Percentiles rank a stretch among this genome's conserved stretches.
These are phyloP conservation scores for Acromyrmex echinatior DNA, from an alignment of 1,140 invertebrate genomes.

Conservation along the genomic window DNA sequence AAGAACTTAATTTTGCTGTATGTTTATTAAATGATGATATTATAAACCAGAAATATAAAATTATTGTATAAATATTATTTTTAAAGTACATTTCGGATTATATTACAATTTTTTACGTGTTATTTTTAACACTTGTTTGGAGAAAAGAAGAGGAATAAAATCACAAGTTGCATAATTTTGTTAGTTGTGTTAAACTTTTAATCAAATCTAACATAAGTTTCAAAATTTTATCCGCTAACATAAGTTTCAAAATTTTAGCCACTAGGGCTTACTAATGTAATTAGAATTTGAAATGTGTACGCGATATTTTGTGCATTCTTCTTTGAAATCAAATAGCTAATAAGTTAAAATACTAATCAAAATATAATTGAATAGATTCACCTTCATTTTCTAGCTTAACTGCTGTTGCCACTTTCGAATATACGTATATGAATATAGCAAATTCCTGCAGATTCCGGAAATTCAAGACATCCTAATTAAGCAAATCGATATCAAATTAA, in stretches of 20 bases:
- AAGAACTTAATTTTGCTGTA: neutral
- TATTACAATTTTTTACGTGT: neutral
- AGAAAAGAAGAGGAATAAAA: conserved; percentile 3
- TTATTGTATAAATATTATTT: neutral
- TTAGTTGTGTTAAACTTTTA: conserved; percentile 16
- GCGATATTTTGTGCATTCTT: neutral
- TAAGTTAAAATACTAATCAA: neutral
- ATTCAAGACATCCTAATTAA: conserved; percentile 56
- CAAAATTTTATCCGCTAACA: neutral
- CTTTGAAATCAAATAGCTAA: too few species aligned
- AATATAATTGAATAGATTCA: neutral
- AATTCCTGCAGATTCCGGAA: conserved; percentile 54
- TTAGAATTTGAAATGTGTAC: neutral
- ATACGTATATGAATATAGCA: conserved; percentile 21
- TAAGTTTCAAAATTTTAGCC: neutral
- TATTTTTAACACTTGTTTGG: too few species aligned
- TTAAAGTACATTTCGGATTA: too few species aligned
- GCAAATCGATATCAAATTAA: conserved; percentile 59
- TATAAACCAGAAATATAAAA: neutral
- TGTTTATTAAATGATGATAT: neutral
- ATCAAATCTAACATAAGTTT: neutral
- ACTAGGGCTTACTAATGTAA: neutral
- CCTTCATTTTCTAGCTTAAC: neutral
- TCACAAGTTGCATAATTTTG: neutral
- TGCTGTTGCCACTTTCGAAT: conserved; percentile 29